Evolutionary conservation across 2,797 vertebrate genomes (phyloP).

Genomic region (Bradypus variegatus): DNA sequence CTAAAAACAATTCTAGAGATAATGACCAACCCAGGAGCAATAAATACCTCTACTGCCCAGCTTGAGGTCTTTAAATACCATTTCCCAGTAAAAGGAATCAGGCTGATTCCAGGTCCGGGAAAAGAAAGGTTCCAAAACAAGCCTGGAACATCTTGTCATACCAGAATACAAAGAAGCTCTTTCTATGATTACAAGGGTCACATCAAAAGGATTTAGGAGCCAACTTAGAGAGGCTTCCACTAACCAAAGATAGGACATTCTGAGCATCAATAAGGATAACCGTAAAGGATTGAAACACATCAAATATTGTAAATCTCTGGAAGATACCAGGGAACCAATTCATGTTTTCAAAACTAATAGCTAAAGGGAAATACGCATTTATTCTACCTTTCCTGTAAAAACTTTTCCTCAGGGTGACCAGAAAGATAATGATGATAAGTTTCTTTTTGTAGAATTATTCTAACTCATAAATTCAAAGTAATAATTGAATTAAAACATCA

Average conservation of each 20-base stretch:
- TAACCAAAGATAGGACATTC: slow-evolving; percentile 10
- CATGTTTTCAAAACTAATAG: background rate
- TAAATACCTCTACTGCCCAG: background rate
- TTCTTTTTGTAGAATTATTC: slow-evolving; percentile 20
- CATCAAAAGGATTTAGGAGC: slow-evolving; percentile 15
- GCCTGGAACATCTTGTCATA: background rate
- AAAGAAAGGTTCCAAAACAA: slow-evolving; percentile 6
- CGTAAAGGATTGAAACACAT: background rate
- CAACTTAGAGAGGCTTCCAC: background rate
- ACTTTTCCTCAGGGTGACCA: background rate
- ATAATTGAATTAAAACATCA: background rate
- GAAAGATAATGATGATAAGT: background rate
- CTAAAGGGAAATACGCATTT: slow-evolving; percentile 15
- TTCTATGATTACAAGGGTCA: background rate
- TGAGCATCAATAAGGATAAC: slow-evolving; percentile 1
- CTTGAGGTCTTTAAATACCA: background rate
- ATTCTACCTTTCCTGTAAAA: slow-evolving; percentile 11
- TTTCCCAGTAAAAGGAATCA: slow-evolving; percentile 11
- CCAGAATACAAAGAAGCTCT: background rate
- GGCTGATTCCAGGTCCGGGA: background rate
- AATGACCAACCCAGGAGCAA: background rate
- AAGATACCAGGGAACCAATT: background rate
- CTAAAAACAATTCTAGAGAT: background rate
- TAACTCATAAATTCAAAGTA: slow-evolving; percentile 24
- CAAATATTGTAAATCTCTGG: background rate